These are phyloP conservation scores for Ophthalmolycus amberensis DNA, from an alignment of 2,113 vertebrate species.

Conservation along the genomic window DNA sequence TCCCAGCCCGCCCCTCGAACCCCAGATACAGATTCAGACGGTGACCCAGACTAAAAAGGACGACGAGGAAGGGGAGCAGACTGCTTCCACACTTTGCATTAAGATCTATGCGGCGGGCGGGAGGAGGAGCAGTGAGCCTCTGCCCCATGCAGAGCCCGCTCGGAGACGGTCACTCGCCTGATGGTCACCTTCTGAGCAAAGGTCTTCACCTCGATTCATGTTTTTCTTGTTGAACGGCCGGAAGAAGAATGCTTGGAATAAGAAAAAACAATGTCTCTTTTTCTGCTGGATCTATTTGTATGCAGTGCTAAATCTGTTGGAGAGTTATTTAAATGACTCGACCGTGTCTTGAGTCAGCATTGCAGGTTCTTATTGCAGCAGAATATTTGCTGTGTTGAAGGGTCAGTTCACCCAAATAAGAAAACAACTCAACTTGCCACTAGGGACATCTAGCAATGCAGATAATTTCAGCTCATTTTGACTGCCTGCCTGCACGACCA, in stretches of 20 bases:
- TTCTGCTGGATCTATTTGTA: not conserved
- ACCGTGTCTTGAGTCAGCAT: not conserved
- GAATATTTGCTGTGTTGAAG: not conserved
- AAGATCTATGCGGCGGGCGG: constrained; percentile 31
- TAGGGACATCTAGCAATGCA: not conserved
- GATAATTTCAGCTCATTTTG: not conserved
- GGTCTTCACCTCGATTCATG: constrained; percentile 53
- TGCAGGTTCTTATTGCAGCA: not conserved
- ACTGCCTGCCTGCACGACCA: not conserved
- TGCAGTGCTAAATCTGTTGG: not conserved
- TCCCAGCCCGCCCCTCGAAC: constrained; percentile 16
- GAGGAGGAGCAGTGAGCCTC: constrained; percentile 71
- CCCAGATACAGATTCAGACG: constrained; percentile 53
- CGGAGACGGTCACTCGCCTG: constrained; percentile 41
- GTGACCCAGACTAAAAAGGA: constrained; percentile 36
- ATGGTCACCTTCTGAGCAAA: constrained; percentile 64
- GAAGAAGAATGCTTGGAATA: too few species aligned
- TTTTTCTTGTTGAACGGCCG: not conserved
- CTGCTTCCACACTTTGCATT: constrained; percentile 26
- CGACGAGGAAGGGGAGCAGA: constrained; percentile 33
- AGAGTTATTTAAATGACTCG: not conserved
- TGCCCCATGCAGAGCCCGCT: constrained; percentile 32
- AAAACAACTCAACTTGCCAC: not conserved
- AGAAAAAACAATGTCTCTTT: not conserved
- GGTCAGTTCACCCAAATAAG: not conserved